These are phyloP conservation scores for Sorex fumeus DNA, from an alignment of 2,113 vertebrate genomes.

Conservation along the genomic window DNA sequence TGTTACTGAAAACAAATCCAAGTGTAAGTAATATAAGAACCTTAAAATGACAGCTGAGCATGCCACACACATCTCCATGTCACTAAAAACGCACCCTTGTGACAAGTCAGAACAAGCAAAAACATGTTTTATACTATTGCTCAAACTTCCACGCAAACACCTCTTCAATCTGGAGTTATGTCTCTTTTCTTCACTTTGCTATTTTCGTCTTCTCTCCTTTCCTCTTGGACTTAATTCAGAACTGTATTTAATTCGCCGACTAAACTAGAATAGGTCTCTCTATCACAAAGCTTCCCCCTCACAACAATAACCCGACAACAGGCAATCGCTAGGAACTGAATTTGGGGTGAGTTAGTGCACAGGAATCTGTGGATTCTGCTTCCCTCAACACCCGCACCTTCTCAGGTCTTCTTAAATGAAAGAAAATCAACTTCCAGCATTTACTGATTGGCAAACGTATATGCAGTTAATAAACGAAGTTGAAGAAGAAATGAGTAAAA, in stretches of 20 bases:
- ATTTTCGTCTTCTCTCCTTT: slow-evolving; percentile 25
- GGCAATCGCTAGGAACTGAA: neutral
- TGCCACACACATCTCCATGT: neutral
- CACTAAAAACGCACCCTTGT: neutral
- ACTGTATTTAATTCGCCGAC: neutral
- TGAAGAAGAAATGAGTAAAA: slow-evolving; percentile 37
- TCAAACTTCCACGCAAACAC: neutral
- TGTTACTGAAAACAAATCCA: slow-evolving; percentile 26
- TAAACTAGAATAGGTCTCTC: neutral
- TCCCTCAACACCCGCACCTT: neutral
- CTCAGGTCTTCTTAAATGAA: neutral
- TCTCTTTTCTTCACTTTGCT: slow-evolving; percentile 10
- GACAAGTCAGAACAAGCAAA: neutral
- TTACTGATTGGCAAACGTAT: slow-evolving; percentile 37
- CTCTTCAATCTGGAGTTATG: neutral
- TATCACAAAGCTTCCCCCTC: neutral
- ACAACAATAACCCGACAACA: neutral
- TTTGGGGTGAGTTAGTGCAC: neutral
- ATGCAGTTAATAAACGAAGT: slow-evolving; percentile 1
- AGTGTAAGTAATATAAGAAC: neutral
- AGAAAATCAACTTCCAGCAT: neutral
- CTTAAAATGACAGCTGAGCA: neutral
- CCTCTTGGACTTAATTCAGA: neutral
- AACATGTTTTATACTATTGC: neutral
- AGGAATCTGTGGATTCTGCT: slow-evolving; percentile 25